Conservation (phyloP, 2,888 invertebrate genomes). For the Nemurella pictetii region DNA sequence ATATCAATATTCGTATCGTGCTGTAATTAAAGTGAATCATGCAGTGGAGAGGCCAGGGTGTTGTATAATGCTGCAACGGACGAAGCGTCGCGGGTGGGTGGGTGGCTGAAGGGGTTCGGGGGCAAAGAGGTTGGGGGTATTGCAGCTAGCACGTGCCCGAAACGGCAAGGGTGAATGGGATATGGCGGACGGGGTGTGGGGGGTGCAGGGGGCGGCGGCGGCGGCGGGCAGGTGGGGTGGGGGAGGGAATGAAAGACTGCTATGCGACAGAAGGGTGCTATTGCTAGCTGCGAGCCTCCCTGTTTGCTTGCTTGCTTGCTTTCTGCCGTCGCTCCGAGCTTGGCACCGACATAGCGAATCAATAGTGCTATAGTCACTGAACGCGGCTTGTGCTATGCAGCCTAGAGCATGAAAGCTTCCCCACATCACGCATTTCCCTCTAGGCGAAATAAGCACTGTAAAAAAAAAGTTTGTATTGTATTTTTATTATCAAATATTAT, state of each 20-base stretch:
- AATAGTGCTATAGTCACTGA: not conserved
- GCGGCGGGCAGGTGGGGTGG: constrained; percentile 33
- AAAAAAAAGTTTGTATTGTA: not conserved
- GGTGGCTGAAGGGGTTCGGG: not conserved
- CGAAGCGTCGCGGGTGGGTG: not conserved
- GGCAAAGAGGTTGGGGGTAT: not conserved
- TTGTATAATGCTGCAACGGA: not conserved
- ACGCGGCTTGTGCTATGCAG: not conserved
- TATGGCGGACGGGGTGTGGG: no score
- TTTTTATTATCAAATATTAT: not conserved
- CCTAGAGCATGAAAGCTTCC: not conserved
- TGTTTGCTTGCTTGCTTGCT: not conserved
- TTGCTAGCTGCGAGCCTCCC: not conserved
- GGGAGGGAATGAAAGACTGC: constrained; percentile 49
- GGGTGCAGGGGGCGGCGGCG: not conserved
- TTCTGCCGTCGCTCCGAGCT: not conserved
- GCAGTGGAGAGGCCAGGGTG: not conserved
- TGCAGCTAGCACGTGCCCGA: constrained; percentile 34
- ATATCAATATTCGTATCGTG: not conserved
- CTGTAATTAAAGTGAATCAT: constrained; percentile 3
- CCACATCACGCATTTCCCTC: not conserved
- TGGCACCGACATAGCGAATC: constrained; percentile 25
- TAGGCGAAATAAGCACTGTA: not conserved
- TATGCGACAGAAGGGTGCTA: constrained; percentile 56
- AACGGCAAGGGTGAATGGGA: constrained; percentile 35